Conservation (phyloP, 2,797 vertebrate species). For the Todus mexicanus region DNA sequence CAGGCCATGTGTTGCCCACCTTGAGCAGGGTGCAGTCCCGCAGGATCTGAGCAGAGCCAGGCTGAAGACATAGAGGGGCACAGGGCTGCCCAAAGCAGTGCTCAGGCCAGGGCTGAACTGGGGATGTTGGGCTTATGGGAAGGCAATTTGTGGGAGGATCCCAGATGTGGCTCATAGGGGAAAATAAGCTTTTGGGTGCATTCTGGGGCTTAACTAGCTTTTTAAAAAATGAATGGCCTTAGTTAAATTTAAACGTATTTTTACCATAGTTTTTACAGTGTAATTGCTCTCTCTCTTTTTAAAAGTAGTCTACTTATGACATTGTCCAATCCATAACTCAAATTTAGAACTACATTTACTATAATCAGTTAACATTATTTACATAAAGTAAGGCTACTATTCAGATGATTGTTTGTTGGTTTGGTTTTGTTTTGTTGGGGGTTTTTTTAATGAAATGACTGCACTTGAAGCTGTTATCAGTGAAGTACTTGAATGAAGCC, state of each 20-base stretch:
- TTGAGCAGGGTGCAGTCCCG: fast-evolving
- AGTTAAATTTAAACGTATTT: background rate
- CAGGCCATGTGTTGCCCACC: fast-evolving
- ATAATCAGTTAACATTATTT: background rate
- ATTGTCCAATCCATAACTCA: background rate
- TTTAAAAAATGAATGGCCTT: background rate
- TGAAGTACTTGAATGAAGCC: background rate
- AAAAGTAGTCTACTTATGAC: background rate
- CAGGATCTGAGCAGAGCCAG: background rate
- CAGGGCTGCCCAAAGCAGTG: background rate
- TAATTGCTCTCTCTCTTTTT: background rate
- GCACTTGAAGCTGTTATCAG: background rate
- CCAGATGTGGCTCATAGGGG: background rate
- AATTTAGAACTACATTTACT: background rate
- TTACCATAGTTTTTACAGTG: background rate
- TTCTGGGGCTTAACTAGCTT: background rate
- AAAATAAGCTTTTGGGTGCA: background rate
- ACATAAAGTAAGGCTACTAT: background rate
- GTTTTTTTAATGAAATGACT: background rate
- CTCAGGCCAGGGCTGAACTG: background rate
- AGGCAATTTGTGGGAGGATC: background rate
- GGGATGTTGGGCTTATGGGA: background rate
- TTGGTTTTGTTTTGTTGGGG: too few species aligned
- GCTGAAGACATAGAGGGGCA: background rate
- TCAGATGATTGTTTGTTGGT: too few species aligned